Percentiles rank a stretch among this genome's conserved stretches.
Evolutionary conservation across 2,888 invertebrate genomes (phyloP).

Genomic region (Venusia cambrica): DNA sequence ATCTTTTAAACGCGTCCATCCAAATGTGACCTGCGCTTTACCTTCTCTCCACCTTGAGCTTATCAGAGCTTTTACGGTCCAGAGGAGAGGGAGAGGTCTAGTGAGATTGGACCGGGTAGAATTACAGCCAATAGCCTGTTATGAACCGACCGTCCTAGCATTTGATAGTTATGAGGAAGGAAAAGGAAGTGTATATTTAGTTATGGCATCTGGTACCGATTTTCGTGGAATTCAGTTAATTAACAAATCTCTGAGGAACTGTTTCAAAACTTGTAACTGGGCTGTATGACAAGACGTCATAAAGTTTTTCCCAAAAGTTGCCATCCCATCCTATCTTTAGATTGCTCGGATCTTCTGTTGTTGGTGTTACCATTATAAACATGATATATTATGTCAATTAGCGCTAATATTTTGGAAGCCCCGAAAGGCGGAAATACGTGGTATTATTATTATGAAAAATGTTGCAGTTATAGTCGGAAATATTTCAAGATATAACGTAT

Average conservation of each 20-base stretch:
- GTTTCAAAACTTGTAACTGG: constrained; percentile 64
- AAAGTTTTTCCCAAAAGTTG: constrained; percentile 45
- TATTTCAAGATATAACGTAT: constrained; percentile 32
- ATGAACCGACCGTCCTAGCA: constrained; percentile 64
- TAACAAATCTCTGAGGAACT: constrained; percentile 63
- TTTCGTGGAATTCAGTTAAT: constrained; percentile 75
- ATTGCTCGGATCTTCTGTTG: constrained; percentile 33
- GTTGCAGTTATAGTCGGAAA: constrained; percentile 36
- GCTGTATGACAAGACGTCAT: constrained; percentile 48
- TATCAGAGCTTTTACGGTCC: constrained; percentile 38
- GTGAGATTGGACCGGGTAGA: constrained; percentile 50
- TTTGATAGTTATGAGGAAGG: constrained; percentile 76
- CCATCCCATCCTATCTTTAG: constrained; percentile 33
- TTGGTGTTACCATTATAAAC: constrained; percentile 32
- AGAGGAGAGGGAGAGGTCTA: constrained; percentile 48
- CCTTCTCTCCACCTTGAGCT: constrained; percentile 45
- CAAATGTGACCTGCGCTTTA: constrained; percentile 50
- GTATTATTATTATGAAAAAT: constrained; percentile 41
- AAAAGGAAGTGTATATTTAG: constrained; percentile 79
- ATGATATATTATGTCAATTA: constrained; percentile 43
- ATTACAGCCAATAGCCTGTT: constrained; percentile 70
- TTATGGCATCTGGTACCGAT: constrained; percentile 67
- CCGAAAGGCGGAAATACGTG: constrained; percentile 36
- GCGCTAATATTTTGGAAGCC: constrained; percentile 37
- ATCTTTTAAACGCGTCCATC: constrained; percentile 64